Evolutionary conservation across 1,140 invertebrate genomes (phyloP), one percentile per base, ranked within the genome.

Genomic region (Steinernema feltiae): DNA sequence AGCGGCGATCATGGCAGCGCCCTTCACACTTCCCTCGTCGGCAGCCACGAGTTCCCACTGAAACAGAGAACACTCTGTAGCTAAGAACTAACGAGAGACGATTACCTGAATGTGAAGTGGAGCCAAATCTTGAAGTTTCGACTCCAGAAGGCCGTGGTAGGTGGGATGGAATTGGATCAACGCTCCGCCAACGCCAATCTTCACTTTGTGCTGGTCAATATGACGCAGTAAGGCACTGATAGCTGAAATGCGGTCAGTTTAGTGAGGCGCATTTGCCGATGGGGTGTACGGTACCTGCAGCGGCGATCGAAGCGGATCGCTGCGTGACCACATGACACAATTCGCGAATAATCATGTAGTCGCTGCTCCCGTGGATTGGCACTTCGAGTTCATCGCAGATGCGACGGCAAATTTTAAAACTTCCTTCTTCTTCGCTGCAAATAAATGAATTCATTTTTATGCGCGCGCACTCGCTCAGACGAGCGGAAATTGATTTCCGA

Each of bases 361-460:
- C 84, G 69, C 53, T 75, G 31, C 78, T 83, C 21, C 85, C 85
- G 46, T 85, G 84, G 70, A 80, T 84, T 32, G 83, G 76, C 12
- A 85, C 84, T 46, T 85, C 85, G 70, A 85, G 63, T 76, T 85
- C 84, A 46, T 85, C 84, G 69, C 85, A 86, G 73, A 85, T 86
- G 12, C 85, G 72, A 2, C 84, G 80, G 72, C 82, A 83, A 21
- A 73, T 79, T 71, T 81, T 86, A 81, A 72, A 85, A 15, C 79
- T 82, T 12, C 79, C 83, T 7, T 82, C 80, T 46, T 79, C 80
- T 63, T 85, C 84, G 18, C 85, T 86, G 53, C 75, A 84, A 77
- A 27, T 27, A 32, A 12, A 46, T 18, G 82, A 15, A 75, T 46
- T 18, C 21, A 71, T 75, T 77, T 35, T 0, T 72, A 7, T 35